Base-by-base conservation (phyloP, 2,113 vertebrate genomes). In the Hippocampus barbouri region DNA sequence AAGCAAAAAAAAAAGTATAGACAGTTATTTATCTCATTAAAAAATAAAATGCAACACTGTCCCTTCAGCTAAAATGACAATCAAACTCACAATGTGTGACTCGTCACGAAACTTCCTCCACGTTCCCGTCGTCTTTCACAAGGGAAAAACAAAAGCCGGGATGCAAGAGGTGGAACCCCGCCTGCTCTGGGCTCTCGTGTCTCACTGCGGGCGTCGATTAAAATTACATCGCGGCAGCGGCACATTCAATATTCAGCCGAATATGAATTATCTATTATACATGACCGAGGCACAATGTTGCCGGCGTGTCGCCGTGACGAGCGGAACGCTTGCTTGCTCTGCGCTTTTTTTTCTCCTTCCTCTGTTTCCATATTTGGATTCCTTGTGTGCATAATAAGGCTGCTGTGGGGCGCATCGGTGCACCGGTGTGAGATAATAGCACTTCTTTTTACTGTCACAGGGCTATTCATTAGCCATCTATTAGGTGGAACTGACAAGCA, bases 201-300 rank as follows among this genome's bases (percentile, higher is more conserved):
- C 61, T 40, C 61, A 63, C 61, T 63, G 61, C 61, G 38, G 34
- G 61, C 34, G 34, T 21, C 61, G 61, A 63, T 63, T 63, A 63
- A 41, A 41, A 63, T 63, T 21, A 63, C 61, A 63, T 63, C 18
- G 18, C 61, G 20, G 61, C 61, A 8, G 34, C 34, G 9, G 61
- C 61, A 63, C 34, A 63, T 63, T 63, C 34, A 38, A 63, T 41
- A 63, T 41, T 40, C 61, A 63, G 20, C 61, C 34, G 18, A 63
- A 20, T 40, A 40, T 41, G 61, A 63, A 63, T 63, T 63, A 63
- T 63, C 61, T 63, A 63, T 63, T 41, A 63, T 40, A 63, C 61
- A 63, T 41, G 61, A 41, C 61, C 9, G 61, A 41, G 34, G 18
- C 34, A 21, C 34, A 8, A 8, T 40, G 61, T 34, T 34, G 59